These are phyloP conservation scores for Dipodomys ordii DNA, from an alignment of 2,113 vertebrate species.

Conservation along the genomic window DNA sequence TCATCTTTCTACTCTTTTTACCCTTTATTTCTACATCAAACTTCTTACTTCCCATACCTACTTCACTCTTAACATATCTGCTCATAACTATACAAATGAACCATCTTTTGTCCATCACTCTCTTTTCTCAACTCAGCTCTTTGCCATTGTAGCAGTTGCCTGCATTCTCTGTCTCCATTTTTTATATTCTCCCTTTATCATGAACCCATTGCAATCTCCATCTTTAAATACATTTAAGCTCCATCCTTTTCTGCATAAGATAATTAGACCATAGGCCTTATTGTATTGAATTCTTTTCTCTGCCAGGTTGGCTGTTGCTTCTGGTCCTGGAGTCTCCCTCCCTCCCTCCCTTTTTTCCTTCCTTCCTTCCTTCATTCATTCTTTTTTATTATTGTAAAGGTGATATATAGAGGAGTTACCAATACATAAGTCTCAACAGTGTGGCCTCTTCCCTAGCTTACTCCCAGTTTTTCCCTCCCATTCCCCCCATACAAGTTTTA, in stretches of 20 bases:
- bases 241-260: not conserved
- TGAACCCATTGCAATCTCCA: not conserved
- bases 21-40: not conserved
- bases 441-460: too few species aligned
- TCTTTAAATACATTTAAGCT: not conserved
- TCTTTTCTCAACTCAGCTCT: not conserved
- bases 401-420: too few species aligned
- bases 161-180: not conserved
- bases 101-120: not conserved
- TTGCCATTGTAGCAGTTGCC: not conserved
- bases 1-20: not conserved
- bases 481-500: too few species aligned
- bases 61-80: not conserved
- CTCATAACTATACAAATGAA: not conserved
- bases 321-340: not conserved
- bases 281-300: not conserved
- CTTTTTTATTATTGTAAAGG: too few species aligned
- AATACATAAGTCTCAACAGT: too few species aligned
- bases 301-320: not conserved
- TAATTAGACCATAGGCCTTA: not conserved
- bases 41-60: not conserved
- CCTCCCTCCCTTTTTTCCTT: too few species aligned
- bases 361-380: too few species aligned
- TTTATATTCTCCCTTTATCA: not conserved
- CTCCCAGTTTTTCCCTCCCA: too few species aligned